Evolutionary conservation across 2,113 vertebrate species (phyloP), one percentile per base, ranked within the genome.

Genomic region (Pteropus alecto): DNA sequence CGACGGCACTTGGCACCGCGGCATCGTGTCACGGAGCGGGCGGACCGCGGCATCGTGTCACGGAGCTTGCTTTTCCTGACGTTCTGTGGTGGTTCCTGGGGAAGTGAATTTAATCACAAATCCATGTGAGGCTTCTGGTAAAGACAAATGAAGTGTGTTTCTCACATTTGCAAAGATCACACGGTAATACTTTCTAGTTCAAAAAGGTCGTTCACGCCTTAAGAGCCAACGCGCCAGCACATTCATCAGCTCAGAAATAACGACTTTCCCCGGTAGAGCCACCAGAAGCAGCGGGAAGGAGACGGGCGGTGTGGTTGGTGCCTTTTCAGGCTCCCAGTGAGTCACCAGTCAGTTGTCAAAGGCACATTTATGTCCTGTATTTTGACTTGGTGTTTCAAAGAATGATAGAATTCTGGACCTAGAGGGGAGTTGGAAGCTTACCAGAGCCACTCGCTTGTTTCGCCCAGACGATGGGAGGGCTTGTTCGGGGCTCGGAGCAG

Each of bases 231-330:
- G n/a, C 46, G n/a, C 26, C 13, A 28, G n/a, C 2, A 3, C 16
- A 15, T 85, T 92, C 61, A 90, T 87, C 51, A 65, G 68, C 21
- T 85, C 54, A n/a, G 60, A 92, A 81, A 78, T 61, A 70, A 54
- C 67, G 63, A 61, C 82, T 48, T 46, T 15, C 22, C 21, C 38
- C 28, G 13, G 48, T 4, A 68, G 16, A 21, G 35, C 1, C 5
- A 1, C 33, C 15, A 43, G 68, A 65, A 43, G 30, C 19, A 21
- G 30, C 43, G 22, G 35, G 54, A 63, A 70, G 61, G 33, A 18
- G 3, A 6, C 77, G n/a, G 13, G 16, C 19, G 24, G 22, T n/a
- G 24, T 16, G 3, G 5, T 41, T 16, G 3, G 5, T 41, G 1
- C 15, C 77, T 86, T 70, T 43, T 73, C 28, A 16, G 6, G 71